Evolutionary conservation across 2,113 vertebrate species (phyloP).

Genomic region (Protobothrops mucrosquamatus): DNA sequence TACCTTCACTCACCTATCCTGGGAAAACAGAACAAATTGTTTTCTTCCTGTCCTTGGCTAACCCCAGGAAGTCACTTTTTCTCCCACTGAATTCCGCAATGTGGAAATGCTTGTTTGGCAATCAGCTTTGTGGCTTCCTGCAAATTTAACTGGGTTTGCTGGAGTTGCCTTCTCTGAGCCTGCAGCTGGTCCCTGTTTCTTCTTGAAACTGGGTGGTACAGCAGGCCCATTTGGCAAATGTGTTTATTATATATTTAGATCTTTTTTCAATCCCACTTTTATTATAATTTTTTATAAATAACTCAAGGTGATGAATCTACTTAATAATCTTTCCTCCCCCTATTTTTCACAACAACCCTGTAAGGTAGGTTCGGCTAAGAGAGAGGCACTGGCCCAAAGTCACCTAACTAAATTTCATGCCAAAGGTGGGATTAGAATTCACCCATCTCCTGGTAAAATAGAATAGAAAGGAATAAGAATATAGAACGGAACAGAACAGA

Average conservation of each 20-base stretch:
- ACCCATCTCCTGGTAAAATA: background rate
- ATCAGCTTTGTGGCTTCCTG: background rate
- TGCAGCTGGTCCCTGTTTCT: background rate
- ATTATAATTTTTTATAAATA: background rate
- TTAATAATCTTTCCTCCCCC: background rate
- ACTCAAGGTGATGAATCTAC: background rate
- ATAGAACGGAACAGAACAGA: no score
- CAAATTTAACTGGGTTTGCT: background rate
- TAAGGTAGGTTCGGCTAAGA: background rate
- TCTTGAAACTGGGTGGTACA: no score
- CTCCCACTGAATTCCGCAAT: background rate
- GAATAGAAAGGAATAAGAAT: no score
- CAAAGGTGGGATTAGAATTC: background rate
- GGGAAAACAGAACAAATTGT: background rate
- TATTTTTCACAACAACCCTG: background rate
- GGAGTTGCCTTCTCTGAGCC: fast-evolving
- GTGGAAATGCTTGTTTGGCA: background rate
- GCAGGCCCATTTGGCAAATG: background rate
- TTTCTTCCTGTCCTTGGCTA: background rate
- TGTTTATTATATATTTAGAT: background rate
- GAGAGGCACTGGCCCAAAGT: background rate
- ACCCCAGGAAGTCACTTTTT: background rate
- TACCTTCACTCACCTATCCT: background rate
- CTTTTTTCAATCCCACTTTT: background rate
- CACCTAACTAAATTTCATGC: background rate